Percentiles rank a stretch among this genome's conserved stretches.
Conservation (phyloP, 2,113 vertebrate species). For the Entomyzon cyanotis region DNA sequence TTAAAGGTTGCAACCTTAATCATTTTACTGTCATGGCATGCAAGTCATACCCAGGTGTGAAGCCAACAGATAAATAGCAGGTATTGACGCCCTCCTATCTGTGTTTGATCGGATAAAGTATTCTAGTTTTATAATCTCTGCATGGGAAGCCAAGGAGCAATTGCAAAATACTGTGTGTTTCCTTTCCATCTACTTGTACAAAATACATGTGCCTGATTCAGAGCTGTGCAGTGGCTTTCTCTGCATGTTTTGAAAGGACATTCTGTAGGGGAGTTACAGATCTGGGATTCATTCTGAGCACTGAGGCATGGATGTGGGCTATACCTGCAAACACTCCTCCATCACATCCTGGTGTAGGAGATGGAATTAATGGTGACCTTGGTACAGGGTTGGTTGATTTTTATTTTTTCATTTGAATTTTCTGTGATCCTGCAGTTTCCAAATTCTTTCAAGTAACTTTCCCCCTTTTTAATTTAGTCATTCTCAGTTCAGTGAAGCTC, state of each 20-base stretch:
- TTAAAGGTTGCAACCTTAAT: background rate
- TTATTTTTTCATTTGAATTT: background rate
- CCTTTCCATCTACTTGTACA: background rate
- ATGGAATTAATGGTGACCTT: background rate
- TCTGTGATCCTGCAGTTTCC: background rate
- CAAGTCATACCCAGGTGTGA: background rate
- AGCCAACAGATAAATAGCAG: background rate
- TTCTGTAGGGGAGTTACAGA: background rate
- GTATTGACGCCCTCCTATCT: background rate
- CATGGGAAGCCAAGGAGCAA: background rate
- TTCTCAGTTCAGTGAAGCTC: background rate
- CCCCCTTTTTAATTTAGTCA: background rate
- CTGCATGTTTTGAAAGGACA: background rate
- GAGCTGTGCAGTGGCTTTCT: background rate
- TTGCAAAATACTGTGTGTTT: background rate
- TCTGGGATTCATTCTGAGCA: background rate
- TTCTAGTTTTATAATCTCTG: background rate
- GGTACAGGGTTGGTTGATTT: background rate
- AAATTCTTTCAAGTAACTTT: background rate
- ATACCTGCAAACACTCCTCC: background rate
- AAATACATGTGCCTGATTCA: fast-evolving
- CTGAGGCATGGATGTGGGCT: fast-evolving
- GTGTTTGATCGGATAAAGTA: fast-evolving
- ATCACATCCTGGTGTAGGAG: background rate
- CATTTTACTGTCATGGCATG: background rate